These are phyloP conservation scores for Willowsia nigromaculata DNA, from an alignment of 2,888 invertebrate genomes.

Conservation along the genomic window DNA sequence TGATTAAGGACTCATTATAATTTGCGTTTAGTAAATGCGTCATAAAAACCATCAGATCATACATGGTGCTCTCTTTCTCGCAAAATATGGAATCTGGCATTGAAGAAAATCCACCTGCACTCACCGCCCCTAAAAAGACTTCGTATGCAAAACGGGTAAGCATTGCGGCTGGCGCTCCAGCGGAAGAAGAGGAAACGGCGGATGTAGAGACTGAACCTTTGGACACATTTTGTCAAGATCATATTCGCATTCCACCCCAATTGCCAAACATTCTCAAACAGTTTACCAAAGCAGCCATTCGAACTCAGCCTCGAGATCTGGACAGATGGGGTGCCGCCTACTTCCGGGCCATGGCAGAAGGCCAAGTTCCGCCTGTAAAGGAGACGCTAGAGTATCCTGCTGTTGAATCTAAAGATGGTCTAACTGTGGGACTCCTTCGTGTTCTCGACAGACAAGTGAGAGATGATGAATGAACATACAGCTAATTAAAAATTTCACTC, in stretches of 20 bases:
- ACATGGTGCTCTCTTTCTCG: not conserved
- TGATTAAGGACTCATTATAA: no score
- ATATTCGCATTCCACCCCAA: slow-evolving; percentile 90
- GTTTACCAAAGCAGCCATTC: slow-evolving; percentile 94
- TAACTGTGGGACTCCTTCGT: slow-evolving; percentile 90
- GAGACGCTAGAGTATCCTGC: slow-evolving; percentile 88
- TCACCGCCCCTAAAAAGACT: not conserved
- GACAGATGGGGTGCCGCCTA: slow-evolving; percentile 91
- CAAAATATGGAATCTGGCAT: not conserved
- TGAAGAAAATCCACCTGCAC: not conserved
- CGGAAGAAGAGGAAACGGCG: not conserved
- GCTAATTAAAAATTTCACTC: not conserved
- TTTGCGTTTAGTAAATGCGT: not conserved
- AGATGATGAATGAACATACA: slow-evolving; percentile 79
- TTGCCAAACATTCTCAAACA: slow-evolving; percentile 91
- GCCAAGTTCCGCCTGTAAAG: slow-evolving; percentile 90
- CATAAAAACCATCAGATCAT: not conserved
- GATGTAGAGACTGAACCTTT: slow-evolving; percentile 82
- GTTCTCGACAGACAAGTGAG: slow-evolving; percentile 88
- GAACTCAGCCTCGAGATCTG: slow-evolving; percentile 93
- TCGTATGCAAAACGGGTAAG: not conserved
- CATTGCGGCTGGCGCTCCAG: not conserved
- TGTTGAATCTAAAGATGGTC: slow-evolving; percentile 85
- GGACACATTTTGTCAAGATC: slow-evolving; percentile 89
- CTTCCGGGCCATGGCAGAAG: slow-evolving; percentile 89